Evolutionary conservation across 2,888 invertebrate genomes (phyloP), one percentile per base, ranked within the genome.

Genomic region (Plebejus anna): DNA sequence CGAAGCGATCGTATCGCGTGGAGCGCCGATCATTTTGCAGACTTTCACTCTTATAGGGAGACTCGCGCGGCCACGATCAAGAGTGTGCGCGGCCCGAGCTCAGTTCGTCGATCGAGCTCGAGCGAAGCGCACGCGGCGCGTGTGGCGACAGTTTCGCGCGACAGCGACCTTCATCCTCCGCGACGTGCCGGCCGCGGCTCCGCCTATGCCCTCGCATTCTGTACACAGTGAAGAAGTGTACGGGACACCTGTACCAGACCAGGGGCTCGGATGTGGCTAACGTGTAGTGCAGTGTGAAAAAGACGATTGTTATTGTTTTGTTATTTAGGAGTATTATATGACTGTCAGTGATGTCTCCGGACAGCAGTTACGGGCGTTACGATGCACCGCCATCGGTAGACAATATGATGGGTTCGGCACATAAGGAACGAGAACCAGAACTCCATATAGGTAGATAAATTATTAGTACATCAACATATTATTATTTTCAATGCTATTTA

Each of bases 361-460:
- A 96, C 88, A 96, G 96, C 89, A 95, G 95, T 83, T 94, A 94
- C 85, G 94, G 94, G 87, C 90, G 94, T 87, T 94, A 92, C 84
- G 94, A 93, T 85, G 89, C 90, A 88, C 94, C 95, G 82, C 87
- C 95, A 82, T 94, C 95, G 78, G 91, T 94, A 79, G 94, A 95
- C 80, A 91, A 88, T 81, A 88, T 92, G 82, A 91, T 94, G 84
- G 88, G 87, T 82, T 86, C 91, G 80, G 87, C 84, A 81, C 91
- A 89, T 80, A 89, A 90, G 86, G 92, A 92, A 80, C 88, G 96
- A 78, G 96, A 96, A 86, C 96, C 96, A 57, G 96, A 96, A 82
- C 94, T 96, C 78, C 96, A 96, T 89, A 96, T 96, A 95, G 96
- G 96, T 96, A 91, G 83, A 84, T 77, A 57, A 32, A 47, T 70